Evolutionary conservation across 2,113 vertebrate genomes (phyloP).

Genomic region (Halichoerus grypus): DNA sequence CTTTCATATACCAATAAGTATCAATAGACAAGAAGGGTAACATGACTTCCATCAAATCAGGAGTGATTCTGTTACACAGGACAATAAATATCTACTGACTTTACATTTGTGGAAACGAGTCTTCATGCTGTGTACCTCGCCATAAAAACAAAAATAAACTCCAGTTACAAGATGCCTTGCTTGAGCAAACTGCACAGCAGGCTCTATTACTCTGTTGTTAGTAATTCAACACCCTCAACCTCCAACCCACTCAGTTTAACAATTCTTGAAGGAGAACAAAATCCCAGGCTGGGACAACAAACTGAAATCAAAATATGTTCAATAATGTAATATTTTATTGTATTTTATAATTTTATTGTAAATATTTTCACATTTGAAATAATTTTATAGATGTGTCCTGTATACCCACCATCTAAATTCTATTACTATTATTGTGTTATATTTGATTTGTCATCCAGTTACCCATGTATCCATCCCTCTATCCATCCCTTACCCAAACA

Average conservation of each 20-base stretch:
- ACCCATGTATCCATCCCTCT: neutral
- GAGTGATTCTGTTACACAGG: neutral
- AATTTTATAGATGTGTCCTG: neutral
- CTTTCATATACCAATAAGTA: neutral
- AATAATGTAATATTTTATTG: neutral
- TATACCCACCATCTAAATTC: neutral
- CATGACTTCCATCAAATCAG: neutral
- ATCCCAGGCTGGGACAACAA: neutral
- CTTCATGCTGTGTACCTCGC: neutral
- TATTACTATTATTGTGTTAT: neutral
- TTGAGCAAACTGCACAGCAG: neutral
- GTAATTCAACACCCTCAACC: neutral
- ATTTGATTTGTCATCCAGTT: neutral
- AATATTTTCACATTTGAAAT: neutral
- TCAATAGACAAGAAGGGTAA: neutral
- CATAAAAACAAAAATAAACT: neutral
- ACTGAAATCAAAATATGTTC: neutral
- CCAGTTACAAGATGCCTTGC: neutral
- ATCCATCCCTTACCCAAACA: neutral
- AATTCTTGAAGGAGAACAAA: neutral
- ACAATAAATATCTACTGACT: neutral
- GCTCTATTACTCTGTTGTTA: neutral
- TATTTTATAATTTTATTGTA: neutral
- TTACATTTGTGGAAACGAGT: neutral
- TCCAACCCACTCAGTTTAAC: neutral